A percentile compares a stretch with the other conserved stretches of the same genome.
phyloP scores from a whole-genome alignment of 1,140 invertebrate species.

The Ceratoteleas bidentatus region DNA sequence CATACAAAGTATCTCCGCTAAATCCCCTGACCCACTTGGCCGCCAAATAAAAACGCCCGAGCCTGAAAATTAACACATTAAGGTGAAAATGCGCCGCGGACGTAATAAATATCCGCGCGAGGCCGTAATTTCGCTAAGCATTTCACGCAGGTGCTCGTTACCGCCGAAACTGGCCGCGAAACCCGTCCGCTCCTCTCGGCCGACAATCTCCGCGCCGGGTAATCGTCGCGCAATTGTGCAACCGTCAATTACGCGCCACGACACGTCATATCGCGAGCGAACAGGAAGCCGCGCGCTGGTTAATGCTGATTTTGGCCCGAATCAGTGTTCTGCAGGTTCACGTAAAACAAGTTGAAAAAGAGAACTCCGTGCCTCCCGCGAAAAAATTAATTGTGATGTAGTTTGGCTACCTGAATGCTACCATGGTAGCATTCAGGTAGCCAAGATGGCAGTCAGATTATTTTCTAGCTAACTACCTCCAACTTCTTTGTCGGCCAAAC shows the following conservation, averaged over 20 bases:
- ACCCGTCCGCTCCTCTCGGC: slow-evolving; percentile 18
- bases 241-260: slow-evolving; percentile 1
- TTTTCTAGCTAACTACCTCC: too few species aligned
- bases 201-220: slow-evolving; percentile 1
- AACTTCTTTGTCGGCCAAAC: too few species aligned
- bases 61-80: slow-evolving; percentile 39
- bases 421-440: too few species aligned
- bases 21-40: background rate
- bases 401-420: too few species aligned
- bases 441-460: too few species aligned
- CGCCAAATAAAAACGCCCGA: background rate
- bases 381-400: too few species aligned
- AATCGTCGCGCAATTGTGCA: slow-evolving; percentile 27
- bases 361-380: too few species aligned
- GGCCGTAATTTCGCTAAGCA: slow-evolving; percentile 26
- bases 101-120: slow-evolving; percentile 33
- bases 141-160: slow-evolving; percentile 34
- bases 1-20: too few species aligned
- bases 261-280: background rate
- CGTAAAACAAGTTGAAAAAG: too few species aligned
- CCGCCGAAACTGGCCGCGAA: slow-evolving; percentile 33
- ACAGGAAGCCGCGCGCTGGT: background rate
- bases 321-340: slow-evolving; percentile 18
- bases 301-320: background rate
- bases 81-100: slow-evolving; percentile 12